phyloP scores from a whole-genome alignment of 1,140 invertebrate genomes.

The Xylocopa sonorina region DNA sequence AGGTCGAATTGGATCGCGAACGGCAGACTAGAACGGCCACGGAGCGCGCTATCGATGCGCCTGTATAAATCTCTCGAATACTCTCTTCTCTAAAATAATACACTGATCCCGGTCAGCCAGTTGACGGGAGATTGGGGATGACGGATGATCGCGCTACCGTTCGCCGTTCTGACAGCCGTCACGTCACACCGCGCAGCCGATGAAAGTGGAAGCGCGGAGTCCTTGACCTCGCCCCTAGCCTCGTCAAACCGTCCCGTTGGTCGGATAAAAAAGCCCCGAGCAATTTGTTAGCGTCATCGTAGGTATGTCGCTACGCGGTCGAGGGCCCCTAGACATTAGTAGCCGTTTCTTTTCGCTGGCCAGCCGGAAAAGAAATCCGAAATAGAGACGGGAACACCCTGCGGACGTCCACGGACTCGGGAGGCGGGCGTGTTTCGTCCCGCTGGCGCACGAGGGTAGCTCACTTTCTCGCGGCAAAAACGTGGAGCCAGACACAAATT shows the following conservation, averaged over 20 bases:
- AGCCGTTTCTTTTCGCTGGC: constrained; percentile 20
- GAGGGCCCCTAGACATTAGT: constrained; percentile 30
- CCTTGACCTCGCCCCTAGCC: neutral
- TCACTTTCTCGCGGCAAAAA: constrained; percentile 52
- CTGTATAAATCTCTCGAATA: too few relatives aligned
- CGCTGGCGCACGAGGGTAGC: constrained; percentile 17
- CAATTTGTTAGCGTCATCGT: constrained; percentile 61
- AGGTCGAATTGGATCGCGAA: too few relatives aligned
- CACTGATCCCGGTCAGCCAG: neutral
- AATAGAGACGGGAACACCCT: constrained; percentile 54
- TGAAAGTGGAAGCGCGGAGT: constrained; percentile 26
- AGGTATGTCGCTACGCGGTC: constrained; percentile 22
- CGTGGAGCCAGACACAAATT: constrained; percentile 67
- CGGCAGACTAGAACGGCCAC: too few relatives aligned
- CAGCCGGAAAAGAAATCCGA: constrained; percentile 50
- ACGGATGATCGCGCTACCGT: constrained; percentile 6
- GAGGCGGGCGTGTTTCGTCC: constrained; percentile 49
- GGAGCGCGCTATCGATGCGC: too few relatives aligned
- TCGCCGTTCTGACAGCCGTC: constrained; percentile 16
- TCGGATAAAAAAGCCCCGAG: constrained; percentile 9
- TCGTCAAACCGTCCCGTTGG: neutral
- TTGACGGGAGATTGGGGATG: neutral
- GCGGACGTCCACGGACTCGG: constrained; percentile 15
- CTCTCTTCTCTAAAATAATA: neutral
- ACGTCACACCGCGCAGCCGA: constrained; percentile 1